Percentiles rank a stretch among this genome's conserved stretches.
Conservation (phyloP, 1,140 invertebrate genomes). For the Calephelis nemesis region DNA sequence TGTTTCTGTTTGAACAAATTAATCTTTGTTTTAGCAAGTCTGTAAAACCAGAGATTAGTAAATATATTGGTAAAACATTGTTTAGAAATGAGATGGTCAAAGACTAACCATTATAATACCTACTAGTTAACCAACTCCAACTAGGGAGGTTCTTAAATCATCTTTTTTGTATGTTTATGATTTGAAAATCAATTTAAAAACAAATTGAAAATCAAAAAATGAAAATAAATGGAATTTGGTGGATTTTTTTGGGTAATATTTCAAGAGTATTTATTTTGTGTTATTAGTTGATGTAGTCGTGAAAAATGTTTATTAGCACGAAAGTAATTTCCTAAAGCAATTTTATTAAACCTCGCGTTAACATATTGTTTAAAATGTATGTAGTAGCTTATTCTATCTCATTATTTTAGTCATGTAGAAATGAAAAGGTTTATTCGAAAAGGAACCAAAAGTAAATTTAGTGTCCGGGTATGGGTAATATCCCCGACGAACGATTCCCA, state of each 20-base stretch:
- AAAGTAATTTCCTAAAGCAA: too few relatives aligned
- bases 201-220: too few relatives aligned
- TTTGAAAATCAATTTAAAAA: too few relatives aligned
- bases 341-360: too few relatives aligned
- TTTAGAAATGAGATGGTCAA: background rate
- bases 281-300: too few relatives aligned
- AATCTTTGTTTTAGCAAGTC: background rate
- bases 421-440: slow-evolving; percentile 3
- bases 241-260: too few relatives aligned
- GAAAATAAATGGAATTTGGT: too few relatives aligned
- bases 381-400: background rate
- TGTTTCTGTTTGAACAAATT: background rate
- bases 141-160: too few relatives aligned
- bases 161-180: too few relatives aligned
- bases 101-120: background rate
- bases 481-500: slow-evolving; percentile 18
- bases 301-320: too few relatives aligned
- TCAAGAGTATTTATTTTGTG: too few relatives aligned
- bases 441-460: slow-evolving; percentile 19
- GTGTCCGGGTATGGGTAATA: slow-evolving; percentile 10
- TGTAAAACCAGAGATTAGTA: background rate
- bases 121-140: too few relatives aligned
- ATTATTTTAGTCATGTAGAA: background rate
- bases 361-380: background rate
- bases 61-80: background rate